Base-by-base conservation (phyloP, 2,113 vertebrate species). In the Nothocercus nigrocapillus region DNA sequence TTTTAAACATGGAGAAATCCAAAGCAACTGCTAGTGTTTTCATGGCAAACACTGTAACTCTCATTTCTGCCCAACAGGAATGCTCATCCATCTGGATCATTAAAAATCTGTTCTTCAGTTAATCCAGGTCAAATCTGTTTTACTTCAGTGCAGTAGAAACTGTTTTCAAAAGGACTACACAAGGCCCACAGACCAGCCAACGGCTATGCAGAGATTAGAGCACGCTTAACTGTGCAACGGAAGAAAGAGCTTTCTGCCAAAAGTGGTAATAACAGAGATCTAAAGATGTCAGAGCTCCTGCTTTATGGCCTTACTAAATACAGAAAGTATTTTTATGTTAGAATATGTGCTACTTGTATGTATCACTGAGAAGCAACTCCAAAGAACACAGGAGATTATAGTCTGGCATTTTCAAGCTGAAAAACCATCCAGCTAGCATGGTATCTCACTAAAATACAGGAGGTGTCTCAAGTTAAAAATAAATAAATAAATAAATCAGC, bases 71-170 rank as follows among this genome's bases (percentile, higher is more conserved):
- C 3, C 7, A 92, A 72, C 4, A 79, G 18, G 53, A 90, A 62
- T 42, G 69, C 88, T 94, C 66, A 87, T 94, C 95, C 93, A 77
- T 89, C 85, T 94, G 90, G 62, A 70, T 89, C 49, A 62, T 90
- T 86, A 92, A 53, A 21, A 96, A 9, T 44, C 49, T 28, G 24
- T 59, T 58, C 83, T 95, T 54, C 80, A 94, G 34, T 69, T 95
- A 94, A 95, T 85, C 84, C 86, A 92, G 77, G 88, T 96, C 90
- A 96, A 95, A 94, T 51, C 77, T 90, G 77, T 73, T 93, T 93
- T 76, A 94, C 54, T 93, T 90, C 77, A 67, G 7, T 85, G 58
- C 54, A 69, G 40, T 49, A n/a, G 66, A 87, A 96, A 92, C 66
- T 94, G 85, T 92, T 96, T 70, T 73, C 59, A 73, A 84, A 87